Evolutionary conservation across 2,797 vertebrate genomes (phyloP).

Genomic region (Chloroceryle amazona): DNA sequence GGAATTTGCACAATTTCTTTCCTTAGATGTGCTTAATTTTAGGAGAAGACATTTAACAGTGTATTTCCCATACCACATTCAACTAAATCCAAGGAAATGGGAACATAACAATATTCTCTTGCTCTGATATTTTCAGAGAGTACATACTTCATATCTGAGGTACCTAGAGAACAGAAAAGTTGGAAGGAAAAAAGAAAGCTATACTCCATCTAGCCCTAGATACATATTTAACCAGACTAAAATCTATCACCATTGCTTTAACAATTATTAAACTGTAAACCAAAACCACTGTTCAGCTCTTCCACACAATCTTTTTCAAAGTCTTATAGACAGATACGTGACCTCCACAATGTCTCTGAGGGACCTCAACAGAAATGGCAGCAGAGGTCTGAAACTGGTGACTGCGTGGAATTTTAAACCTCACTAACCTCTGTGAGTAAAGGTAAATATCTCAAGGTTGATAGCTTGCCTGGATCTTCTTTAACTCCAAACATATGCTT

Average conservation of each 20-base stretch:
- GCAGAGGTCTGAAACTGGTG: not conserved
- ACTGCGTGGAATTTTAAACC: not conserved
- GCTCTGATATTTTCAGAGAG: not conserved
- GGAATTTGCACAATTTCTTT: not conserved
- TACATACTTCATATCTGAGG: not conserved
- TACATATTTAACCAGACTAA: not conserved
- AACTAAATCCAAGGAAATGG: not conserved
- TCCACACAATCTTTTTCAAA: not conserved
- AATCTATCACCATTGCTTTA: not conserved
- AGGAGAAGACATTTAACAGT: not conserved
- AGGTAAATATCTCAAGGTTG: not conserved
- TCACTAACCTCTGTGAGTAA: not conserved
- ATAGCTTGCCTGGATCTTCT: not conserved
- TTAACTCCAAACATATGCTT: constrained; percentile 1
- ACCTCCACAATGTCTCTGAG: not conserved
- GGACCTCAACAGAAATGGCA: not conserved
- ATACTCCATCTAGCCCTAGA: not conserved
- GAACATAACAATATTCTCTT: not conserved
- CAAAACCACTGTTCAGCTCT: not conserved
- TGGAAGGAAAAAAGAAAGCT: not conserved
- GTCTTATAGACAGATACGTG: not conserved
- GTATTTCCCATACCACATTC: not conserved
- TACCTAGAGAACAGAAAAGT: not conserved
- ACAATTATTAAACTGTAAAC: not conserved
- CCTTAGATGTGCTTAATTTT: not conserved